These are phyloP conservation scores for Oryzias celebensis DNA, from an alignment of 2,113 vertebrate genomes.

Conservation along the genomic window DNA sequence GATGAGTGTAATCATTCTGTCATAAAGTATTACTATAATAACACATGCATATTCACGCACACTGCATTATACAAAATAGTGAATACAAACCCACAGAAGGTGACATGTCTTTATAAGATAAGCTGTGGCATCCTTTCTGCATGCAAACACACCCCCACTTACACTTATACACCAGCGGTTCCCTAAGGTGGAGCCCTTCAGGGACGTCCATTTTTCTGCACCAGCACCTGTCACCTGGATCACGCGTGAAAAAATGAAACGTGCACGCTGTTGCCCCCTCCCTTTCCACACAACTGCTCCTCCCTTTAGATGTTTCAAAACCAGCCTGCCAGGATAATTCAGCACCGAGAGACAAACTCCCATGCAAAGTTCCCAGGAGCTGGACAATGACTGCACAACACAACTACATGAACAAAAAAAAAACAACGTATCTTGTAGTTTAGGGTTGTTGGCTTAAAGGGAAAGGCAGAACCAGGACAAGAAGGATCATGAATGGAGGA, in stretches of 20 bases:
- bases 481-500: too few relatives aligned
- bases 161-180: conserved; percentile 26
- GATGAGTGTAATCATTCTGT: conserved; percentile 72
- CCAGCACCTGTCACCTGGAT: conserved; percentile 71
- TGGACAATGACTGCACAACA: neutral
- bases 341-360: conserved; percentile 41
- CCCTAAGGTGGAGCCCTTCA: conserved; percentile 53
- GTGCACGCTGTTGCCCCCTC: conserved; percentile 39
- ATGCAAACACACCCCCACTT: conserved; percentile 13
- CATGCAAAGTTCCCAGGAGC: too few relatives aligned
- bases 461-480: too few relatives aligned
- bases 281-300: neutral
- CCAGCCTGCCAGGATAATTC: conserved; percentile 54
- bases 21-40: conserved; percentile 59
- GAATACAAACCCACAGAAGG: conserved; percentile 32
- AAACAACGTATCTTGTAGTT: neutral
- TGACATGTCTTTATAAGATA: conserved; percentile 36
- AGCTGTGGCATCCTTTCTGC: conserved; percentile 15
- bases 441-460: too few relatives aligned
- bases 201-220: conserved; percentile 67
- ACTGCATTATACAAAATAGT: conserved; percentile 6
- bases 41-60: conserved; percentile 15
- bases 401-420: conserved; percentile 22
- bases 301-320: conserved; percentile 47
- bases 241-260: conserved; percentile 43